Evolutionary conservation across 2,888 invertebrate genomes (phyloP), one percentile per base, ranked within the genome.

Genomic region (Caenorhabditis drosophilae): DNA sequence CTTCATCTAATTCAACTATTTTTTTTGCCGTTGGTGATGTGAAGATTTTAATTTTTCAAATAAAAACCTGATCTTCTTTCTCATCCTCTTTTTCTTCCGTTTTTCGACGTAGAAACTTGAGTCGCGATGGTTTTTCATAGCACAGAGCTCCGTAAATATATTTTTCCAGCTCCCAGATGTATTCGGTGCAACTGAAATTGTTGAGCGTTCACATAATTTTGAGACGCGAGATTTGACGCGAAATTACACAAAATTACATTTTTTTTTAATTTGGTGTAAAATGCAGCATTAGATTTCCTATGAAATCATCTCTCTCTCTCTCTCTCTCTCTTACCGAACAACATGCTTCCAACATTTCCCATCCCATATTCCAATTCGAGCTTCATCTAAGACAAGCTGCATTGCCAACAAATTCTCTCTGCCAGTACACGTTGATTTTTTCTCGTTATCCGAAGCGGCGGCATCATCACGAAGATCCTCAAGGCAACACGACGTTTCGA

Each of bases 291-390:
- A n/a, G n/a, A n/a, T n/a, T n/a, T n/a, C n/a, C n/a, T n/a, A n/a
- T n/a, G n/a, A n/a, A n/a, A n/a, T n/a, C n/a, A n/a, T n/a, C n/a
- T n/a, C n/a, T n/a, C n/a, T n/a, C n/a, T n/a, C n/a, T n/a, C n/a
- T n/a, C n/a, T n/a, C n/a, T n/a, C n/a, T n/a, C n/a, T n/a, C 81
- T 75, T 78, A 87, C 79, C 91, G 90, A 84, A 97, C 93, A 62
- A 96, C 92, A 83, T 96, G 93, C 68, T 91, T 91, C 96, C 96
- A 96, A 80, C 95, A 95, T 72, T 92, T 92, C 18, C 92, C 89
- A 25, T 93, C 92, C 81, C 93, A 93, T 36, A 93, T 92, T 4
- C 93, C 94, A 7, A 94, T 93, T 49, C 96, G 86, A 1, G 94
- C 93, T 62, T 90, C 88, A 84, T 89, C 90, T 57, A 96, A 88